These are phyloP conservation scores for Cheilosia soror DNA, from an alignment of 2,888 invertebrate species.

Conservation along the genomic window DNA sequence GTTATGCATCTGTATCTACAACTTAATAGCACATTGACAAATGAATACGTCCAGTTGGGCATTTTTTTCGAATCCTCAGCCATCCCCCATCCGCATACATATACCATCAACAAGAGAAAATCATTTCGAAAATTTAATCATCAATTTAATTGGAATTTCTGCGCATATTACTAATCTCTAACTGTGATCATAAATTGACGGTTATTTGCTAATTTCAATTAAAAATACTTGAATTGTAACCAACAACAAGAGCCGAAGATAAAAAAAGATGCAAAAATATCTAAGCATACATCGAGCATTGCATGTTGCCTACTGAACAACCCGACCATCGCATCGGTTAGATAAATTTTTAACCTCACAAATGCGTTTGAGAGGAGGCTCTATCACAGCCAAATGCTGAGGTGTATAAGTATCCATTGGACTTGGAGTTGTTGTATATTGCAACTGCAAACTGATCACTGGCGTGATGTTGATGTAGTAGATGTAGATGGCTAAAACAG, in stretches of 20 bases:
- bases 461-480: conserved; percentile 67
- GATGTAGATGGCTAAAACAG: conserved; percentile 49
- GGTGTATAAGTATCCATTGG: not conserved
- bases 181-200: conserved; percentile 74
- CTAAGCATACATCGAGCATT: conserved; percentile 71
- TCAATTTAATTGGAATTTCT: conserved; percentile 73
- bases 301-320: conserved; percentile 70
- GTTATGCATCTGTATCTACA: conserved; percentile 76
- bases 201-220: conserved; percentile 76
- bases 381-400: conserved; percentile 51
- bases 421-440: not conserved
- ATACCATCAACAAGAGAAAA: conserved; percentile 42
- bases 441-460: conserved; percentile 47
- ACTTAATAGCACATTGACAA: conserved; percentile 27
- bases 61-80: not conserved
- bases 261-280: conserved; percentile 50
- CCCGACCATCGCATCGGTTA: conserved; percentile 47
- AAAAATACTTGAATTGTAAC: conserved; percentile 59
- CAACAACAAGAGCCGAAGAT: not conserved
- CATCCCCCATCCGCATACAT: not conserved
- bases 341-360: conserved; percentile 60
- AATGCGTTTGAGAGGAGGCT: conserved; percentile 49
- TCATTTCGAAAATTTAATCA: conserved; percentile 68
- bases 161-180: conserved; percentile 72
- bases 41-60: conserved; percentile 5